Evolutionary conservation across 2,888 invertebrate genomes (phyloP).

Genomic region (Heteromurus nitidus): DNA sequence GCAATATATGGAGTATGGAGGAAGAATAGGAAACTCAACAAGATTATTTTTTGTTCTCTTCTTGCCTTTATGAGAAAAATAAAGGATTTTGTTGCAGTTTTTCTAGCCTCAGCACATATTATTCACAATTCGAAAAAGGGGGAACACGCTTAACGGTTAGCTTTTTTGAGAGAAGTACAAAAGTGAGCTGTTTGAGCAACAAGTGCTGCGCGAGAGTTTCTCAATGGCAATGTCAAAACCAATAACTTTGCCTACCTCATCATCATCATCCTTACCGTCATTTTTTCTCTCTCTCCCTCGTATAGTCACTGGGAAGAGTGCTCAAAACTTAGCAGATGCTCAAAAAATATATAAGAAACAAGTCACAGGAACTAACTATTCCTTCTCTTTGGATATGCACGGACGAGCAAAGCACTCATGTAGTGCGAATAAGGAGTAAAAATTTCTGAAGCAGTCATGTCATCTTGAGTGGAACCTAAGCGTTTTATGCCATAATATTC

Average conservation of each 20-base stretch:
- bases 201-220: constrained; percentile 8
- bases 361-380: constrained; percentile 63
- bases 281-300: too few relatives aligned
- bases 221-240: constrained; percentile 56
- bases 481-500: too few relatives aligned
- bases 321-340: constrained; percentile 42
- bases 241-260: constrained; percentile 53
- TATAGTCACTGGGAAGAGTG: too few relatives aligned
- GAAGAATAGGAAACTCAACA: too few relatives aligned
- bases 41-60: background rate
- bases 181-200: constrained; percentile 12
- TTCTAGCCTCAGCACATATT: background rate
- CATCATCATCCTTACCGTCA: constrained; percentile 29
- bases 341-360: constrained; percentile 47
- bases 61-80: background rate
- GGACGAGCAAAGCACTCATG: constrained; percentile 61
- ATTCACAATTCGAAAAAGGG: constrained; percentile 25
- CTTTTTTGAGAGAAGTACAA: constrained; percentile 35
- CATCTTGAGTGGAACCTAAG: too few relatives aligned
- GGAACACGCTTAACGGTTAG: constrained; percentile 43
- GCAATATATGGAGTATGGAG: background rate
- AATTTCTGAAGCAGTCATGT: constrained; percentile 10
- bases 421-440: constrained; percentile 30
- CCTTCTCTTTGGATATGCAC: constrained; percentile 61
- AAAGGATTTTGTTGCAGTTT: background rate